Conservation (phyloP, 2,888 invertebrate species). For the Sphaerophoria rueppellii region DNA sequence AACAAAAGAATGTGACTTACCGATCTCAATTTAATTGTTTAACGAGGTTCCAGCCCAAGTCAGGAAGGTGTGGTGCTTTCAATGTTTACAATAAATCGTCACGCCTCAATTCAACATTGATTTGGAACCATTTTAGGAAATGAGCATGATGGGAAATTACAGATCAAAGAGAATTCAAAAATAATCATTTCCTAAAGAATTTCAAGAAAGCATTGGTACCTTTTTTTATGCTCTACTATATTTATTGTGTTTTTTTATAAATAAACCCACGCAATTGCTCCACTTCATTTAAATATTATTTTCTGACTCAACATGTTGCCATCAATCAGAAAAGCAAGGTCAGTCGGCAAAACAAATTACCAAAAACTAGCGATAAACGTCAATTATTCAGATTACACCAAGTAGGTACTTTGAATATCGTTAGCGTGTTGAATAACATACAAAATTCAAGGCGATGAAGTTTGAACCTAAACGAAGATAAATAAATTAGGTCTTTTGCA, state of each 20-base stretch:
- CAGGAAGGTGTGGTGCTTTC: slow-evolving; percentile 25
- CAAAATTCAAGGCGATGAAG: slow-evolving; percentile 27
- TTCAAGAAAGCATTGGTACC: no score
- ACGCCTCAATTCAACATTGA: slow-evolving; percentile 14
- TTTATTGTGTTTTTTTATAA: no score
- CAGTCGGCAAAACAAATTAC: slow-evolving; percentile 13
- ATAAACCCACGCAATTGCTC: neutral
- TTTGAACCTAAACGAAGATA: slow-evolving; percentile 15
- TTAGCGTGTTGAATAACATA: slow-evolving; percentile 30
- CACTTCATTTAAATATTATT: neutral
- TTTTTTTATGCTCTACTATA: no score
- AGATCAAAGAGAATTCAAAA: no score
- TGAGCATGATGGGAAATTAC: neutral
- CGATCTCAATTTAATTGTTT: slow-evolving; percentile 59
- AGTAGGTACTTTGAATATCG: slow-evolving; percentile 18
- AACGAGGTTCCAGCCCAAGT: slow-evolving; percentile 4
- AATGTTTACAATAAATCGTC: slow-evolving; percentile 12
- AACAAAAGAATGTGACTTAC: slow-evolving; percentile 14
- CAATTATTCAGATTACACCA: slow-evolving; percentile 31
- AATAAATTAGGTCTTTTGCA: slow-evolving; percentile 37
- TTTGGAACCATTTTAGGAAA: slow-evolving; percentile 10
- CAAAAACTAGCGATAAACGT: slow-evolving; percentile 27
- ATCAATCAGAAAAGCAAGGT: slow-evolving; percentile 12
- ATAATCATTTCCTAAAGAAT: no score
- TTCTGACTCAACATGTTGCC: slow-evolving; percentile 1